Evolutionary conservation across 2,797 vertebrate genomes (phyloP).

Genomic region (Epinephelus awoara): DNA sequence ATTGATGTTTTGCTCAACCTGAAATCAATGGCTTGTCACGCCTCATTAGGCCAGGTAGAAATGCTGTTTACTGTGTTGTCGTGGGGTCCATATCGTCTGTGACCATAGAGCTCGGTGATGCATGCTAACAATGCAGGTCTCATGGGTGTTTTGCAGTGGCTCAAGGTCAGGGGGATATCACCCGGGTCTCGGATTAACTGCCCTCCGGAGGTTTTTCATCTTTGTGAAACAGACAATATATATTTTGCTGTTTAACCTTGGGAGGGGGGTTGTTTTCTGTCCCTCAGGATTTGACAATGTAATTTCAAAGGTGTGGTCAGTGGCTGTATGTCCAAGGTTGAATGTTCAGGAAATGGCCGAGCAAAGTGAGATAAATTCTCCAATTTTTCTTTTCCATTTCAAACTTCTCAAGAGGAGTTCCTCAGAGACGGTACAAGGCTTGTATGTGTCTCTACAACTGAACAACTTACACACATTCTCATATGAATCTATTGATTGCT

Average conservation of each 20-base stretch:
- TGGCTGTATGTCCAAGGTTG: conserved; percentile 58
- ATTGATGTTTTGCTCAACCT: conserved; percentile 62
- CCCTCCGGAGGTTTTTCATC: conserved; percentile 68
- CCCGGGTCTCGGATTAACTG: conserved; percentile 72
- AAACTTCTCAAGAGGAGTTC: conserved; percentile 45
- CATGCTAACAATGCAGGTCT: conserved; percentile 54
- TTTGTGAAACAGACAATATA: conserved; percentile 59
- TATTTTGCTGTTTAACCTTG: conserved; percentile 62
- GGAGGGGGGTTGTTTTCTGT: conserved; percentile 46
- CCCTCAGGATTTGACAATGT: conserved; percentile 53
- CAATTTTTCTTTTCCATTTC: conserved; percentile 55
- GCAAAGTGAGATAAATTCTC: conserved; percentile 71
- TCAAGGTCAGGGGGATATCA: conserved; percentile 71
- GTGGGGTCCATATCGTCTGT: conserved; percentile 2
- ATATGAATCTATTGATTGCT: conserved; percentile 67
- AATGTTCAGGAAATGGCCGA: conserved; percentile 64
- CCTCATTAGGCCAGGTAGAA: conserved; percentile 56
- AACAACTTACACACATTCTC: conserved; percentile 53
- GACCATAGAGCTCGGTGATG: conserved; percentile 23
- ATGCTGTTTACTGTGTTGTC: conserved; percentile 45
- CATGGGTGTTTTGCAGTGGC: conserved; percentile 41
- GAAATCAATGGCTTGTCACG: conserved; percentile 65
- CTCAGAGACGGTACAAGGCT: conserved; percentile 16
- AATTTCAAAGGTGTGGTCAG: conserved; percentile 65
- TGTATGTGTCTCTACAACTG: conserved; percentile 36